Conservation (phyloP, 2,888 invertebrate genomes). For the Agonopterix subpropinquella region DNA sequence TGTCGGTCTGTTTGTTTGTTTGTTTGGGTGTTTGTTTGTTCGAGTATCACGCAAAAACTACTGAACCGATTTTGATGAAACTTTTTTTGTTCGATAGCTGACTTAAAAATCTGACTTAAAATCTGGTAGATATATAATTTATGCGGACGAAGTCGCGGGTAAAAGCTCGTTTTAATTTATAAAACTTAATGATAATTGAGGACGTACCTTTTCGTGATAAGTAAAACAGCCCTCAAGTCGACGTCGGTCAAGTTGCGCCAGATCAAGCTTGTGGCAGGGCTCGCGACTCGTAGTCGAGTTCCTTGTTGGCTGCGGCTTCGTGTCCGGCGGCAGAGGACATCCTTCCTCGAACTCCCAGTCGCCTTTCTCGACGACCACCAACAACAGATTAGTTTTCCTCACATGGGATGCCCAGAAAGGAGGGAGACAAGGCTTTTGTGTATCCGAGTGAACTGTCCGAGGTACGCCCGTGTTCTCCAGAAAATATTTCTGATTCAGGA, state of each 20-base stretch:
- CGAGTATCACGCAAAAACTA: too few relatives aligned
- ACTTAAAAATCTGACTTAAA: too few relatives aligned
- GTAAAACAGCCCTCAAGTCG: slow-evolving; percentile 85
- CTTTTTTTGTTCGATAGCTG: too few relatives aligned
- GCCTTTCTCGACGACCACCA: slow-evolving; percentile 81
- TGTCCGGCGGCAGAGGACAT: slow-evolving; percentile 77
- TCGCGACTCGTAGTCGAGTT: slow-evolving; percentile 63
- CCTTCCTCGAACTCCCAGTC: slow-evolving; percentile 24
- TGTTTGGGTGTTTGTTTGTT: too few relatives aligned
- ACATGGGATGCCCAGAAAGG: slow-evolving; percentile 83
- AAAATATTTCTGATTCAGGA: slow-evolving; percentile 77
- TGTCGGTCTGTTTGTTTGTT: too few relatives aligned
- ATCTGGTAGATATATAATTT: too few relatives aligned
- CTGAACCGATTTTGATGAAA: too few relatives aligned
- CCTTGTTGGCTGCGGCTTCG: slow-evolving; percentile 58
- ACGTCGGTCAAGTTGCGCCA: slow-evolving; percentile 80
- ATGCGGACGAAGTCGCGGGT: too few relatives aligned
- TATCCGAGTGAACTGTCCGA: slow-evolving; percentile 42
- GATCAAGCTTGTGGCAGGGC: slow-evolving; percentile 85
- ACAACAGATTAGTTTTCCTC: slow-evolving; percentile 84
- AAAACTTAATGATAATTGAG: background rate
- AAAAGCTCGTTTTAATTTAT: too few relatives aligned
- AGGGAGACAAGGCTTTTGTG: slow-evolving; percentile 43
- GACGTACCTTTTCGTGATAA: slow-evolving; percentile 80
- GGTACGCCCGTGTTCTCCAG: slow-evolving; percentile 44